phyloP scores from a whole-genome alignment of 92 coral and sea anemone genomes.

The Blastomussa wellsi region DNA sequence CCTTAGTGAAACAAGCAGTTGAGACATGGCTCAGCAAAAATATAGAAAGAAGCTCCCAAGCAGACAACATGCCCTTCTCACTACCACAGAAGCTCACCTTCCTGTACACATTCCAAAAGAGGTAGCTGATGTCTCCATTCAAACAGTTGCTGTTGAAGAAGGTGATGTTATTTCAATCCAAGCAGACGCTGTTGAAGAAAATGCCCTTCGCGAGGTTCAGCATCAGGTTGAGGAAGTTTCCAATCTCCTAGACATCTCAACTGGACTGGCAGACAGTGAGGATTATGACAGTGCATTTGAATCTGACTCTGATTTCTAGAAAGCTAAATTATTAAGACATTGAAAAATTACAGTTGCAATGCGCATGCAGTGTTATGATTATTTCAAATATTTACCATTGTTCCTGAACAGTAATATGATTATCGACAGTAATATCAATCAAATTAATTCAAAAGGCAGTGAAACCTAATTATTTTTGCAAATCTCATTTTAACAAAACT shows the following conservation, averaged over 20 bases:
- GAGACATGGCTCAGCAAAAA: constrained; percentile 41
- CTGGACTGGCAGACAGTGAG: constrained; percentile 40
- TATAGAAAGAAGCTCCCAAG: constrained; percentile 59
- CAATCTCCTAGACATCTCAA: constrained; percentile 52
- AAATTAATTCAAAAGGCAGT: too few species aligned
- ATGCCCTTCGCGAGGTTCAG: constrained; percentile 29
- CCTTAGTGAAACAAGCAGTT: constrained; percentile 27
- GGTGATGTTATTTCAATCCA: constrained; percentile 24
- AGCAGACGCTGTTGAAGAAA: constrained; percentile 18
- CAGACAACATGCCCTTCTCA: constrained; percentile 13
- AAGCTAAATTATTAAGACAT: too few species aligned
- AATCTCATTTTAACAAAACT: too few species aligned
- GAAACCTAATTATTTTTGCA: too few species aligned
- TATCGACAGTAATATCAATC: too few species aligned
- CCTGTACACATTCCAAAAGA: constrained; percentile 25
- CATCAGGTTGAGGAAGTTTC: constrained; percentile 53
- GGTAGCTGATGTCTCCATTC: constrained; percentile 31
- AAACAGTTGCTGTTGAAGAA: too few species aligned
- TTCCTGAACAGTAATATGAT: too few species aligned
- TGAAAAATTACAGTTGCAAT: too few species aligned
- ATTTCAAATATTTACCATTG: constrained; percentile 53
- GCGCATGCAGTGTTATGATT: constrained; percentile 27
- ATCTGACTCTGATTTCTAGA: constrained; percentile 41
- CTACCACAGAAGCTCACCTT: constrained; percentile 26
- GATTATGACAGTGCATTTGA: constrained; percentile 52